Evolutionary conservation across 2,797 vertebrate species (phyloP).

Genomic region (Paramormyrops hopkinsi): DNA sequence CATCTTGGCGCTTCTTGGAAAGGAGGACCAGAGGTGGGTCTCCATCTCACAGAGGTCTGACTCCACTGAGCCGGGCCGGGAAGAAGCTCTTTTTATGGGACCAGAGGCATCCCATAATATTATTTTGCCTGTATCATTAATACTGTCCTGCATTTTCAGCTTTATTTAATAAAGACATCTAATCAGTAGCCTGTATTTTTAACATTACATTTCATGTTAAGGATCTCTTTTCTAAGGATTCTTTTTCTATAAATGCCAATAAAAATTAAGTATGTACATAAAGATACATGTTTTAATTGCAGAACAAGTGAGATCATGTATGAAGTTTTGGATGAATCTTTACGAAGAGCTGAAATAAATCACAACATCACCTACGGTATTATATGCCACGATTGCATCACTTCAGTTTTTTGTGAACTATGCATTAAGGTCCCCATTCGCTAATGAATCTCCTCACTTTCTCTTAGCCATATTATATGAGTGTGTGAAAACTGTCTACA

Average conservation of each 20-base stretch:
- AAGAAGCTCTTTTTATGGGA: neutral
- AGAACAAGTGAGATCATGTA: conserved; percentile 91
- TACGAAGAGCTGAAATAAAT: conserved; percentile 93
- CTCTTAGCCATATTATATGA: conserved; percentile 88
- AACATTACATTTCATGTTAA: neutral
- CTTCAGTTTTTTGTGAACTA: neutral
- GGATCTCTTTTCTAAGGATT: neutral
- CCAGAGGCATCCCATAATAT: neutral
- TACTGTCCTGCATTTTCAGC: neutral
- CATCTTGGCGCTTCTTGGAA: conserved; percentile 84
- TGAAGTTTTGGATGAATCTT: conserved; percentile 90
- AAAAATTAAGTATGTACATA: neutral
- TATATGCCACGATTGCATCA: conserved; percentile 58
- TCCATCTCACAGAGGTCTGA: neutral
- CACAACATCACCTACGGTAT: conserved; percentile 98
- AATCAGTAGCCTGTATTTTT: neutral
- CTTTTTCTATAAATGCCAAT: neutral
- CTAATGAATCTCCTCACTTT: neutral
- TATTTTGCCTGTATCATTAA: neutral
- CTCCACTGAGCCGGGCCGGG: neutral
- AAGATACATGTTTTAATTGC: conserved; percentile 29
- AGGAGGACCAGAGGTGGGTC: conserved; percentile 77
- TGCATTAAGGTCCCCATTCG: neutral
- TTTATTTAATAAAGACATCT: neutral
- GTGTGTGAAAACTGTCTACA: conserved; percentile 92